phyloP scores from a whole-genome alignment of 2,113 vertebrate genomes.

The Gnathochromis pfefferi region DNA sequence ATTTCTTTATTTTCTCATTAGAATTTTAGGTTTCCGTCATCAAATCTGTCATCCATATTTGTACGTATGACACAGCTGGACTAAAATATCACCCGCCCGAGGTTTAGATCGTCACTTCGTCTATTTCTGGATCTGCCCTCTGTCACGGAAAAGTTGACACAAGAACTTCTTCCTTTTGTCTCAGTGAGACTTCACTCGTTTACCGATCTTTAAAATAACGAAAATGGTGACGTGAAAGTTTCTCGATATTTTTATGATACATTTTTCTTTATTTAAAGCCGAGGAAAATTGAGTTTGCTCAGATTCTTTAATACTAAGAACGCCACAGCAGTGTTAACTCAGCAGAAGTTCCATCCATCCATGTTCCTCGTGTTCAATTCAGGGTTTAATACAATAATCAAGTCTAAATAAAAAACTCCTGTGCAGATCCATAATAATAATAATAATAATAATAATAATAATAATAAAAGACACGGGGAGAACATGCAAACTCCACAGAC shows the following conservation, averaged over 20 bases:
- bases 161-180: not conserved
- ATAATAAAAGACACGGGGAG: rapidly evolving
- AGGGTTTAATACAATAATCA: rapidly evolving
- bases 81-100: not conserved
- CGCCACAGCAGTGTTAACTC: rapidly evolving
- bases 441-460: not conserved
- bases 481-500: not conserved
- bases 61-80: not conserved
- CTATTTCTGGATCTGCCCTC: slow-evolving; percentile 17
- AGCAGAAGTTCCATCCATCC: not conserved
- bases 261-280: not conserved
- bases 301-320: not conserved
- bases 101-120: not conserved
- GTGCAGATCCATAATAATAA: not conserved
- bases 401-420: not conserved
- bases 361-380: not conserved
- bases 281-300: not conserved
- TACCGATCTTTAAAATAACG: not conserved
- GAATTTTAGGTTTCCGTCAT: not conserved
- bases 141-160: not conserved
- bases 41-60: not conserved
- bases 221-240: not conserved
- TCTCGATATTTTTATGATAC: not conserved
- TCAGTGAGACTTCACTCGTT: not conserved
- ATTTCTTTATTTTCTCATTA: not conserved